Evolutionary conservation across 1,140 invertebrate genomes (phyloP).

Genomic region (Penaeus japonicus): DNA sequence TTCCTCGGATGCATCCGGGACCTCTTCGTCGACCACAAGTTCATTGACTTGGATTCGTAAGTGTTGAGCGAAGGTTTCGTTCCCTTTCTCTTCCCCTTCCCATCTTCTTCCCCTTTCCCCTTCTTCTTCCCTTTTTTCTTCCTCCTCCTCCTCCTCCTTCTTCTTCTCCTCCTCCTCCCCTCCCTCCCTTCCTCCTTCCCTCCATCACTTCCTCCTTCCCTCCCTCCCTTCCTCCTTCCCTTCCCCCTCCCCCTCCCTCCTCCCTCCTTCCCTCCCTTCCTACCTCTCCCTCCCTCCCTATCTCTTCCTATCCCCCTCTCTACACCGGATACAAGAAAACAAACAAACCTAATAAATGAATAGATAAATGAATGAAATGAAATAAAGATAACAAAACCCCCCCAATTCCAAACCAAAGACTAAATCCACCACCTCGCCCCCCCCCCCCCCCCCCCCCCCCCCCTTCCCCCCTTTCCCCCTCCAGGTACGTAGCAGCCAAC

Average conservation of each 20-base stretch:
- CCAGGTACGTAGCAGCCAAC: slow-evolving; percentile 87
- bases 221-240: not conserved
- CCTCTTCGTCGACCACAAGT: slow-evolving; percentile 85
- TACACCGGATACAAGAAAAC: too few relatives aligned
- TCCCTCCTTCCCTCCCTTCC: not conserved
- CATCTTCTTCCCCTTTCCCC: not conserved
- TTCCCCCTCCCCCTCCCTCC: not conserved
- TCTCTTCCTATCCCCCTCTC: not conserved
- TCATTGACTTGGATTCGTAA: slow-evolving; percentile 86
- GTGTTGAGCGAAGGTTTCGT: not conserved
- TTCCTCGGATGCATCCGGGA: slow-evolving; percentile 93
- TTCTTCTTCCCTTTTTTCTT: too few relatives aligned
- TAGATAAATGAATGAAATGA: too few relatives aligned
- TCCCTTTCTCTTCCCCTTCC: not conserved
- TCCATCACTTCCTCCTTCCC: too few relatives aligned
- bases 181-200: not conserved
- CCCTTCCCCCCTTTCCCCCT: slow-evolving; percentile 19
- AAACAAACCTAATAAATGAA: too few relatives aligned
- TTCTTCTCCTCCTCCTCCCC: not conserved
- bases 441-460: not conserved
- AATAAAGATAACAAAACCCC: too few relatives aligned
- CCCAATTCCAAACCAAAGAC: too few relatives aligned
- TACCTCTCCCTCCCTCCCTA: not conserved
- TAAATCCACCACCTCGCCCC: not conserved
- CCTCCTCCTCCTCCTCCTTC: too few relatives aligned